Evolutionary conservation across 2,888 invertebrate species (phyloP), one percentile per base, ranked within the genome.

Genomic region (Chesias legatella): DNA sequence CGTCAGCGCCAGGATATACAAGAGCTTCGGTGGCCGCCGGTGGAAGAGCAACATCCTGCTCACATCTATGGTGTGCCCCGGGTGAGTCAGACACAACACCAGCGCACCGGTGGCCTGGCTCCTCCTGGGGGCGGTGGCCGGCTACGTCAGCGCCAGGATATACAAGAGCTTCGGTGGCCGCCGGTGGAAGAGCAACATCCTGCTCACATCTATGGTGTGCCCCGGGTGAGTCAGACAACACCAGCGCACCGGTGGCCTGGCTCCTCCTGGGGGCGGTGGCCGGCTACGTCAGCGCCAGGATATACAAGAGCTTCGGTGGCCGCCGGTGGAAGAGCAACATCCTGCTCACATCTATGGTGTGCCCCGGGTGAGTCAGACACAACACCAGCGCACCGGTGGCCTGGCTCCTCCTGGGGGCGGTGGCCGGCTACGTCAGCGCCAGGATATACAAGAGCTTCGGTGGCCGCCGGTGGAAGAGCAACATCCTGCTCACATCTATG

Each of bases 291-390:
- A 98, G 98, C 42, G 98, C 99, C 0, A 90, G 99, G 58, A 93
- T 99, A 63, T 99, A 99, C 88, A 99, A 99, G 89, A 98, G 98
- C 82, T 98, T 99, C 80, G 98, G 98, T 6, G 99, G 99, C 1
- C 94, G 98, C 53, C 95, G 98, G 68, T 99, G 99, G 99, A 99
- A 99, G 88, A 96, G 96, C 43, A 99, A 99, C 83, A 97, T 99
- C 0, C 82, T 99, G 38, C 90, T 99, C 22, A 99, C 99, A 0
- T 97, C 98, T 3, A 96, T 98, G 92, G 90, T 99, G 7, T 96
- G 98, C 68, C 98, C 99, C 1, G 99, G 99, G 98, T 98, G 83
- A 89, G 90, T 60, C 13, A 10, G n/a, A n/a, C n/a, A n/a, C n/a
- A n/a, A n/a, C n/a, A n/a, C n/a, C n/a, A n/a, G n/a, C n/a, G n/a